Conservation (phyloP, 2,113 vertebrate species). For the Megalops atlanticus region DNA sequence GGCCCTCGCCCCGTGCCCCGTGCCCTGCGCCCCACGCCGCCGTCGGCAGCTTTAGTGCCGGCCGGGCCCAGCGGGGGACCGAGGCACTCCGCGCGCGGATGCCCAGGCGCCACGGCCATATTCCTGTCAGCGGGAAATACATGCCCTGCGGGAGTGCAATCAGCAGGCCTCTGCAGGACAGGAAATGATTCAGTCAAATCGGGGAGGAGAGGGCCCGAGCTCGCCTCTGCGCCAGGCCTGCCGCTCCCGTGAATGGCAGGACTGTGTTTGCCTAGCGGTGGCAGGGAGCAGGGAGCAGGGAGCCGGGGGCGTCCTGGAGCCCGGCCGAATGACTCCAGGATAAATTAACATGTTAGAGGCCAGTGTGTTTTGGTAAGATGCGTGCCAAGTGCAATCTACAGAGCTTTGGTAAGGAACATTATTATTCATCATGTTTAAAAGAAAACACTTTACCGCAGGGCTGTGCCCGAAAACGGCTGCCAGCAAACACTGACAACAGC, state of each 20-base stretch:
- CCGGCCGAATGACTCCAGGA: constrained; percentile 20
- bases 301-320: too few relatives aligned
- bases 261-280: constrained; percentile 23
- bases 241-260: constrained; percentile 20
- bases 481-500: constrained; percentile 26
- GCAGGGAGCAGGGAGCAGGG: constrained; percentile 26
- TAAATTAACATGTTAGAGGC: constrained; percentile 29
- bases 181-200: constrained; percentile 63
- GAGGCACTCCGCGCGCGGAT: not conserved
- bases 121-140: constrained; percentile 72
- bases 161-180: constrained; percentile 61
- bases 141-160: constrained; percentile 60
- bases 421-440: constrained; percentile 39
- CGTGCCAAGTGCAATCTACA: constrained; percentile 38
- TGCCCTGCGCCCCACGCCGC: constrained; percentile 33
- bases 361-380: constrained; percentile 43
- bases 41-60: constrained; percentile 61
- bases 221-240: not conserved
- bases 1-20: constrained; percentile 25
- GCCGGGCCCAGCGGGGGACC: constrained; percentile 49
- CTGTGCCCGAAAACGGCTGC: constrained; percentile 13
- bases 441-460: constrained; percentile 41
- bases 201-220: constrained; percentile 30
- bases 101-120: constrained; percentile 59
- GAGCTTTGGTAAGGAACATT: constrained; percentile 14